Percentiles rank a stretch among this genome's conserved stretches.
Evolutionary conservation across 2,113 vertebrate genomes (phyloP).

Genomic region (Microtus richardsoni): DNA sequence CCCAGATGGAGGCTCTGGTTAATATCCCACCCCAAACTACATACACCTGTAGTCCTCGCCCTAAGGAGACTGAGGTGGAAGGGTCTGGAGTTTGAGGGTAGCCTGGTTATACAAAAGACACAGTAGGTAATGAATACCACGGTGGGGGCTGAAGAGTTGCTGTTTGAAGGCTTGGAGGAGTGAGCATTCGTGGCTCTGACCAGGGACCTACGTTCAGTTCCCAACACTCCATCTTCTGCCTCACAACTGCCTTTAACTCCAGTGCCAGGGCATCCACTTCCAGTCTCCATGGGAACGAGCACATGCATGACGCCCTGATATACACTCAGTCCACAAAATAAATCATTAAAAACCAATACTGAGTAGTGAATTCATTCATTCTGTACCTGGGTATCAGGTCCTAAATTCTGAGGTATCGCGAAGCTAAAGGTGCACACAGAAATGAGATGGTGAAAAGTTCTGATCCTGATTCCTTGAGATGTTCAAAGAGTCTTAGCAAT

Average conservation of each 20-base stretch:
- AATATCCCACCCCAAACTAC: not conserved
- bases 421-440: not conserved
- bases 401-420: conserved; percentile 21
- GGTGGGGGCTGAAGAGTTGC: not conserved
- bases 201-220: too few relatives aligned
- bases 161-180: not conserved
- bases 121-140: not conserved
- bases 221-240: not conserved
- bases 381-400: not conserved
- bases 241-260: not conserved
- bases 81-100: not conserved
- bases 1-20: not conserved
- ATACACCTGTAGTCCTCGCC: not conserved
- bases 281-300: not conserved
- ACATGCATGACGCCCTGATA: not conserved
- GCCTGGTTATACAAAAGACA: not conserved
- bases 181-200: not conserved
- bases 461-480: not conserved
- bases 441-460: conserved; percentile 30
- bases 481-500: not conserved
- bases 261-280: not conserved
- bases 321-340: not conserved
- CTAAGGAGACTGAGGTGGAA: not conserved
- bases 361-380: not conserved
- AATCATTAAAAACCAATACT: not conserved